Percentiles rank a stretch among this genome's conserved stretches.
phyloP scores from a whole-genome alignment of 2,797 vertebrate species.

The Kryptolebias ocellatus region DNA sequence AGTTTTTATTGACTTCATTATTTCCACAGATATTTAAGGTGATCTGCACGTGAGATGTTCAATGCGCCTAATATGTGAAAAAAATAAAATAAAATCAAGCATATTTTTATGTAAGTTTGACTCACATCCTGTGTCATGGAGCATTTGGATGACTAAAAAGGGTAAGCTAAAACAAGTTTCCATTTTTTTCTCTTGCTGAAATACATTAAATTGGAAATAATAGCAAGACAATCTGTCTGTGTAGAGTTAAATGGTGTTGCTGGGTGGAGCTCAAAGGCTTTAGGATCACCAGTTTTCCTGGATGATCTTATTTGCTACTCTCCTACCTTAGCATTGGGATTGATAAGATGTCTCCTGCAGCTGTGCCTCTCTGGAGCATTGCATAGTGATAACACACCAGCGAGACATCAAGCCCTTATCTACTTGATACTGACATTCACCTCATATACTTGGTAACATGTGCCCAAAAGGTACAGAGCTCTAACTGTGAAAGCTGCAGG shows the following conservation, averaged over 20 bases:
- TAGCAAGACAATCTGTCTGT: constrained; percentile 37
- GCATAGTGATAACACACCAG: constrained; percentile 69
- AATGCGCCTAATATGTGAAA: constrained; percentile 32
- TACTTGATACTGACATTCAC: constrained; percentile 77
- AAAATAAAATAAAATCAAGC: neutral
- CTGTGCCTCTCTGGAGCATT: constrained; percentile 63
- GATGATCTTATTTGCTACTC: constrained; percentile 39
- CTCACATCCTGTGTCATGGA: constrained; percentile 69
- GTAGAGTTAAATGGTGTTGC: constrained; percentile 29
- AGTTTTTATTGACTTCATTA: constrained; percentile 23
- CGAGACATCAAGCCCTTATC: constrained; percentile 76
- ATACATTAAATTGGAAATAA: constrained; percentile 68
- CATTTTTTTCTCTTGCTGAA: constrained; percentile 45
- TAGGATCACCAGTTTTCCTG: constrained; percentile 39
- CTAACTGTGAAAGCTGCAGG: constrained; percentile 48
- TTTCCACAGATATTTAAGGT: constrained; percentile 37
- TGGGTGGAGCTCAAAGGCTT: constrained; percentile 36
- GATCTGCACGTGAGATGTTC: constrained; percentile 61
- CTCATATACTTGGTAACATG: constrained; percentile 69
- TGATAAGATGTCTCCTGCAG: constrained; percentile 74
- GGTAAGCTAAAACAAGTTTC: constrained; percentile 45
- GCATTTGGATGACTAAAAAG: constrained; percentile 69
- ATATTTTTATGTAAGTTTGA: constrained; percentile 67
- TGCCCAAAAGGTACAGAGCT: constrained; percentile 52
- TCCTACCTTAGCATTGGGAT: constrained; percentile 55